Base-by-base conservation (phyloP, 2,888 invertebrate species). In the Tryphoninae sp. region DNA sequence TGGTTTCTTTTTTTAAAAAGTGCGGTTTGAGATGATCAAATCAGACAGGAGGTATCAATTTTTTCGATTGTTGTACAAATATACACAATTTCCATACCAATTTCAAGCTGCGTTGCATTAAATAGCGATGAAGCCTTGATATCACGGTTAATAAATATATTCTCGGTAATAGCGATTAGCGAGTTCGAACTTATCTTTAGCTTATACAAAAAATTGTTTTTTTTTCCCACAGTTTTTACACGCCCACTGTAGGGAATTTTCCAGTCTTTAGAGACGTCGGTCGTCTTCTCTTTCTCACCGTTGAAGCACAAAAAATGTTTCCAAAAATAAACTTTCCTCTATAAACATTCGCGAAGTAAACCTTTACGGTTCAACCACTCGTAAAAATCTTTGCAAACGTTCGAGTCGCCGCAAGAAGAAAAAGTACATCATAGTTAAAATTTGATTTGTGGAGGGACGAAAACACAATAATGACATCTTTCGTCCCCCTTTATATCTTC, bases 311-410 rank as follows among this genome's bases (percentile, higher is more conserved):
- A 61, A 49, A 9, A 55, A 64, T 19, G 11, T 67, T 75, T 78
- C 78, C 68, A 73, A 77, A 73, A 82, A 82, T 82, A 82, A 71
- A 67, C 13, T 68, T 53, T 40, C 22, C 75, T 67, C 19, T 55
- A 40, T 51, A 61, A 80, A 74, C 62, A 11, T 64, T 67, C 75
- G 45, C 55, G 6, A 53, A 53, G 33, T 49, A 7, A 40, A 59
- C 51, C 67, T 55, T 55, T 42, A 1, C 19, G 23, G 19, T 55
- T 58, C 45, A 51, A 53, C 23, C 11, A 42, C 53, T 51, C 49
- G 22, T 72, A 23, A 59, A 61, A 76, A 68, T 26, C 40, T 23
- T n/a, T n/a, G 22, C 13, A 45, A 45, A 64, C 3, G 13, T n/a
- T 62, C 62, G 77, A 67, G 9, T 78, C 23, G 42, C 19, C 13